Conservation (phyloP, 2,888 invertebrate species). For the Epirrita christyi region DNA sequence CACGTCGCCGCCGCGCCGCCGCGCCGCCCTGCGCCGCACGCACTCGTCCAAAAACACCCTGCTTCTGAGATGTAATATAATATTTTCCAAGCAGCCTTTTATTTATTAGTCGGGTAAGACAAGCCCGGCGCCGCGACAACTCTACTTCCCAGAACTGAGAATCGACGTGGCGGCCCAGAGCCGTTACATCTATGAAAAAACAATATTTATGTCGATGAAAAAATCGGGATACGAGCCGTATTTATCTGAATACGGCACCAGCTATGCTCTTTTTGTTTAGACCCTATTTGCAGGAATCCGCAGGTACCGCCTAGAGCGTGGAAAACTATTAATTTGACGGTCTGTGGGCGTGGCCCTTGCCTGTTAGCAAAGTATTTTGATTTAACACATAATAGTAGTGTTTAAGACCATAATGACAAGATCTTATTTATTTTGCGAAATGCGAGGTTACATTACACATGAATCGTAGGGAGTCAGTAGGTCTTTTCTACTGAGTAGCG, state of each 20-base stretch:
- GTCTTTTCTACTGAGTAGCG: no score
- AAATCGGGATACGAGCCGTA: slow-evolving; percentile 75
- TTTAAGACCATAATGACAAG: slow-evolving; percentile 20
- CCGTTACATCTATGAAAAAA: slow-evolving; percentile 81
- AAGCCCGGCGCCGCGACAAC: slow-evolving; percentile 78
- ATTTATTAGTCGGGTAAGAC: slow-evolving; percentile 75
- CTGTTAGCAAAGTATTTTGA: slow-evolving; percentile 47
- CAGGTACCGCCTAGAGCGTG: slow-evolving; percentile 67
- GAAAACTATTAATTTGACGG: slow-evolving; percentile 68
- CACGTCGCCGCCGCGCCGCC: slow-evolving; percentile 50
- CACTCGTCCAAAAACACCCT: slow-evolving; percentile 72
- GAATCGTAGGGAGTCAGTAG: neutral
- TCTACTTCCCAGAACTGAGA: slow-evolving; percentile 76
- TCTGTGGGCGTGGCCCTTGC: slow-evolving; percentile 56
- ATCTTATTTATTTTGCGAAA: slow-evolving; percentile 21
- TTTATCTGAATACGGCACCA: slow-evolving; percentile 75
- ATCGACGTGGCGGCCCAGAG: slow-evolving; percentile 74
- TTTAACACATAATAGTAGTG: slow-evolving; percentile 31
- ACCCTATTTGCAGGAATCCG: slow-evolving; percentile 76
- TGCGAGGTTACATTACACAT: neutral
- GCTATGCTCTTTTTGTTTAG: slow-evolving; percentile 76
- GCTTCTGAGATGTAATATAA: slow-evolving; percentile 74
- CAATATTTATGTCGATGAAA: slow-evolving; percentile 82
- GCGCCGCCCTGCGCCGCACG: slow-evolving; percentile 51
- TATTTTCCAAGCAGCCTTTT: slow-evolving; percentile 83